phyloP scores from a whole-genome alignment of 2,888 invertebrate genomes.

The Drosophila nr. perissopoda region DNA sequence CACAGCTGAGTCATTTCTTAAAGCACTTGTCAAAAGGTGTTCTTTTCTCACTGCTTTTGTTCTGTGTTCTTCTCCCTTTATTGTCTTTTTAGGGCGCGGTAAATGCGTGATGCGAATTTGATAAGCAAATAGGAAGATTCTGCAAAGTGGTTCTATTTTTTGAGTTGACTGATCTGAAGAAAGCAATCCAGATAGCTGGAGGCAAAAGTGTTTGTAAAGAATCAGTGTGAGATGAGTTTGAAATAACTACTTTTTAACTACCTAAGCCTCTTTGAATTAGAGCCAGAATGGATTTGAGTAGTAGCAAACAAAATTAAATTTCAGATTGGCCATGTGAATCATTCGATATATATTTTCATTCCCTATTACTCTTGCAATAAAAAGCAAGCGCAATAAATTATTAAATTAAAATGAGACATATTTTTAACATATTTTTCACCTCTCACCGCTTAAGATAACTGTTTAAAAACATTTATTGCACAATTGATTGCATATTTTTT shows the following conservation, averaged over 20 bases:
- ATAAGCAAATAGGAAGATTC: slow-evolving; percentile 14
- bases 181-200: background rate
- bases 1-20: slow-evolving; percentile 43
- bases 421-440: background rate
- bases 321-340: background rate
- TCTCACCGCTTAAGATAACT: too few relatives aligned
- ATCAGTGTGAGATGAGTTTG: background rate
- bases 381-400: too few relatives aligned
- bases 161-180: slow-evolving; percentile 8
- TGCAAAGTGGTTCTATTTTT: background rate
- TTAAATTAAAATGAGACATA: background rate
- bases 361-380: background rate
- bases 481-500: background rate
- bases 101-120: slow-evolving; percentile 30
- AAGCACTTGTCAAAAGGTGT: slow-evolving; percentile 24
- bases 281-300: background rate
- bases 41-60: background rate
- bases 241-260: background rate
- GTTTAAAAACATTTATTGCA: too few relatives aligned
- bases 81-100: slow-evolving; percentile 32
- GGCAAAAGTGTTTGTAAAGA: background rate
- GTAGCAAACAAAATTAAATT: background rate
- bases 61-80: background rate
- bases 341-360: background rate
- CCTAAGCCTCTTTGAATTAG: background rate